Percentiles rank a stretch among this genome's conserved stretches.
phyloP scores from a whole-genome alignment of 2,888 invertebrate species.

The Amphipyra berbera region DNA sequence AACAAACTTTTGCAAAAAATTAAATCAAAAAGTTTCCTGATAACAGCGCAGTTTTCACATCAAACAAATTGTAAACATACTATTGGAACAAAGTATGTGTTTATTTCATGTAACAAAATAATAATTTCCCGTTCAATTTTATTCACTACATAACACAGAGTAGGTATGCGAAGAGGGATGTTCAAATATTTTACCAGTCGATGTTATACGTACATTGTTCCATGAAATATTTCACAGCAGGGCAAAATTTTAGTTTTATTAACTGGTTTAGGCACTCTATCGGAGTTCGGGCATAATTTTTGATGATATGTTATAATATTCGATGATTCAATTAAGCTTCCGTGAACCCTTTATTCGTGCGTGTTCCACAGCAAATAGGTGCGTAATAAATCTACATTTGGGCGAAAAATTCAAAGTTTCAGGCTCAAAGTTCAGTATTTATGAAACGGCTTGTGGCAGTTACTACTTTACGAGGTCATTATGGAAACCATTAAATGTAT shows the following conservation, averaged over 20 bases:
- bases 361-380: conserved; percentile 45
- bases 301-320: conserved; percentile 9
- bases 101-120: conserved; percentile 9
- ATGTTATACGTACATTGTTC: conserved; percentile 17
- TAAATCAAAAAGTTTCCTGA: too few species aligned
- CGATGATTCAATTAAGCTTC: conserved; percentile 24
- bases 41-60: too few species aligned
- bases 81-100: background rate
- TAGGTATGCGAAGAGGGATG: background rate
- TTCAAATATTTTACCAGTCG: conserved; percentile 23
- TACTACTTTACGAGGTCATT: conserved; percentile 87
- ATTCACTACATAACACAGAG: conserved; percentile 7
- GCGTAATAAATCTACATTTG: conserved; percentile 60
- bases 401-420: conserved; percentile 68
- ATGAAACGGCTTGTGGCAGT: conserved; percentile 81
- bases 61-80: too few species aligned
- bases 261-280: conserved; percentile 1
- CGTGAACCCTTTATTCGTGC: conserved; percentile 31
- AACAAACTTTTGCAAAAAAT: background rate
- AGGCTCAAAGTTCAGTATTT: conserved; percentile 78
- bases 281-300: conserved; percentile 3
- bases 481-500: conserved; percentile 86
- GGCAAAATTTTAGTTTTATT: conserved; percentile 6
- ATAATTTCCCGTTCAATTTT: conserved; percentile 1
- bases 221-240: conserved; percentile 20